These are phyloP conservation scores for Drosophila anomalipes DNA, from an alignment of 2,888 invertebrate species.

Conservation along the genomic window DNA sequence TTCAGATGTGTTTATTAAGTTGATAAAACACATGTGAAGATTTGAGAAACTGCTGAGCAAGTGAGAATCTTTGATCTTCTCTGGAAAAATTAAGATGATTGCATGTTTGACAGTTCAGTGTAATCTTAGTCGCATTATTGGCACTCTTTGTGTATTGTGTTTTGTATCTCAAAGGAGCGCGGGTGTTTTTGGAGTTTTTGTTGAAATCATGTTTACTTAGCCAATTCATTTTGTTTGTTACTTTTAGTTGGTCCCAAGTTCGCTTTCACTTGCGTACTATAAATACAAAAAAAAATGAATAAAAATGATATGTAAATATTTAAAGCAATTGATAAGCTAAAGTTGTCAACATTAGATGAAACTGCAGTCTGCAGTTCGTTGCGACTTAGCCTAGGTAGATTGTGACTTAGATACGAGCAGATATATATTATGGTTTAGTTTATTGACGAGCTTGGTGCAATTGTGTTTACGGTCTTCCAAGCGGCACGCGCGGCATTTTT, in stretches of 20 bases:
- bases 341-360: constrained; percentile 30
- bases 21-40: not conserved
- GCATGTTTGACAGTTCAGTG: not conserved
- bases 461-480: constrained; percentile 46
- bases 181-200: not conserved
- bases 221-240: constrained; percentile 62
- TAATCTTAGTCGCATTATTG: constrained; percentile 63
- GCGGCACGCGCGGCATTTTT: constrained; percentile 69
- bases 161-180: constrained; percentile 41
- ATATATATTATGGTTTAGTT: constrained; percentile 15
- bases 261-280: constrained; percentile 76
- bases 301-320: constrained; percentile 38
- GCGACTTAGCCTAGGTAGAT: constrained; percentile 44
- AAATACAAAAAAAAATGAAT: constrained; percentile 42
- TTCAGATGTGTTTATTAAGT: not conserved
- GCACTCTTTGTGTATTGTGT: constrained; percentile 52
- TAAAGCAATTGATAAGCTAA: constrained; percentile 38
- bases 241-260: constrained; percentile 54
- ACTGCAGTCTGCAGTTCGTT: constrained; percentile 45
- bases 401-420: constrained; percentile 45
- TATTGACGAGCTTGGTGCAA: constrained; percentile 58
- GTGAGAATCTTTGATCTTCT: constrained; percentile 6
- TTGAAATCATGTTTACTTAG: constrained; percentile 54
- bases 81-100: constrained; percentile 18
- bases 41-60: not conserved